These are phyloP conservation scores for Oxystoma pomonae DNA, from an alignment of 2,888 invertebrate species.

Conservation along the genomic window DNA sequence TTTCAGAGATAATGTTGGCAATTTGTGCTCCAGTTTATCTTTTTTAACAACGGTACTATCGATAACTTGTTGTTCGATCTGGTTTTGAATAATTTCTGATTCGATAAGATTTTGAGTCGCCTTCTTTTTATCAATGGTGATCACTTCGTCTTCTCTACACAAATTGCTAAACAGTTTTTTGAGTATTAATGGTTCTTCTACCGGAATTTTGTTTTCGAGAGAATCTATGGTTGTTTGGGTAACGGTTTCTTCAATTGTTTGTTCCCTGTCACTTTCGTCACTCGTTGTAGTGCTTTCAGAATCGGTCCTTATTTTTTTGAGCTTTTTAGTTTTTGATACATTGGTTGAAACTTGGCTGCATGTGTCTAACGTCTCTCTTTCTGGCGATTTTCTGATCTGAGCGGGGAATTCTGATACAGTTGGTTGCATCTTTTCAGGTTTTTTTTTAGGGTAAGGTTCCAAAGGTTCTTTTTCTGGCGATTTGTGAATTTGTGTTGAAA, in stretches of 20 bases:
- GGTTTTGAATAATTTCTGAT: constrained; percentile 28
- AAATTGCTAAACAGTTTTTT: constrained; percentile 38
- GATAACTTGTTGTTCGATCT: constrained; percentile 6
- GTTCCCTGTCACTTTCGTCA: constrained; percentile 10
- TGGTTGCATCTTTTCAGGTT: constrained; percentile 20
- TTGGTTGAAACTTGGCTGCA: constrained; percentile 11
- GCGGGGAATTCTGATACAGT: constrained; percentile 24
- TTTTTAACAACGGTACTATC: not conserved
- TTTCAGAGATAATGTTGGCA: no score
- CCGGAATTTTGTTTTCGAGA: constrained; percentile 34
- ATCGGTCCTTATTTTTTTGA: constrained; percentile 13
- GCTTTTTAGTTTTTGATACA: constrained; percentile 19
- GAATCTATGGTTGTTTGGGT: constrained; percentile 10
- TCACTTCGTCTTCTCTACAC: constrained; percentile 38
- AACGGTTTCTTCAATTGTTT: constrained; percentile 3
- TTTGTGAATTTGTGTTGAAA: constrained; percentile 29
- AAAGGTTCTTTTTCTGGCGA: constrained; percentile 24
- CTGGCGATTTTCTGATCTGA: constrained; percentile 25
- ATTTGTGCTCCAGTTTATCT: not conserved
- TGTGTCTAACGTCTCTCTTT: constrained; percentile 19
- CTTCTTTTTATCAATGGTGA: constrained; percentile 27
- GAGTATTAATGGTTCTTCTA: constrained; percentile 39
- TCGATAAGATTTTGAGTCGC: constrained; percentile 27
- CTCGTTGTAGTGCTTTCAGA: constrained; percentile 22
- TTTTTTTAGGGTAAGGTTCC: constrained; percentile 20